Evolutionary conservation across 2,888 invertebrate genomes (phyloP).

Genomic region (Serrognathus titanus): DNA sequence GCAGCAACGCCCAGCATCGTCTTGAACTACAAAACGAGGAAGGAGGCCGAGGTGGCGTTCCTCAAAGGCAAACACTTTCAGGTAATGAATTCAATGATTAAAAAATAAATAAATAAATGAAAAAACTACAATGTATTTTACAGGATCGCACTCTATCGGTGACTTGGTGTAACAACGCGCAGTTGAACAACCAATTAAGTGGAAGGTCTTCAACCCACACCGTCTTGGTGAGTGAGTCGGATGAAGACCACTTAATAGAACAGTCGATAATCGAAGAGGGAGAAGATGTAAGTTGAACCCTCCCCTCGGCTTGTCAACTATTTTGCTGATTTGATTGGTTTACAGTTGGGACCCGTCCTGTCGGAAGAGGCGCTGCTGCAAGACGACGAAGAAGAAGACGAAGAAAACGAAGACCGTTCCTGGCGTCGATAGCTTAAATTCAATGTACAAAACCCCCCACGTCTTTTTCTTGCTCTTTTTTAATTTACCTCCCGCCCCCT

Average conservation of each 20-base stretch:
- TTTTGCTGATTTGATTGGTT: conserved; percentile 14
- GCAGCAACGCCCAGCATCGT: conserved; percentile 72
- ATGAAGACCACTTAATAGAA: conserved; percentile 48
- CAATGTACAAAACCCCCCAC: not conserved
- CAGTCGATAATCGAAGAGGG: conserved; percentile 27
- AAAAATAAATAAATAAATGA: too few species aligned
- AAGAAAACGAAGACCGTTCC: conserved; percentile 77
- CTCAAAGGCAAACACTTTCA: conserved; percentile 74
- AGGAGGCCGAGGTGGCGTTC: conserved; percentile 76
- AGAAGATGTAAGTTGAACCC: conserved; percentile 10
- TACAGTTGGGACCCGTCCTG: conserved; percentile 44
- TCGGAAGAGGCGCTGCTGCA: conserved; percentile 69
- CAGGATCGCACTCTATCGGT: conserved; percentile 48
- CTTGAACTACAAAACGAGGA: conserved; percentile 70
- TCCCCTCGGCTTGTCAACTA: too few species aligned
- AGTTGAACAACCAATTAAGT: conserved; percentile 38
- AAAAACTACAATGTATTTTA: not conserved
- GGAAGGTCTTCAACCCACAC: conserved; percentile 34
- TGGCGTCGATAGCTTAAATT: conserved; percentile 75
- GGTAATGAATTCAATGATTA: conserved; percentile 42
- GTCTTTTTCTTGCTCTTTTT: too few species aligned
- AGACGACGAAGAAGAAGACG: conserved; percentile 84
- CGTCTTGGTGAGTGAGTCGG: conserved; percentile 45
- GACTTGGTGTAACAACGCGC: conserved; percentile 43
- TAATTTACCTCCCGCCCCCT: too few species aligned